Percentiles rank a stretch among this genome's conserved stretches.
phyloP scores from a whole-genome alignment of 2,113 vertebrate genomes.

The Marmota flaviventris region DNA sequence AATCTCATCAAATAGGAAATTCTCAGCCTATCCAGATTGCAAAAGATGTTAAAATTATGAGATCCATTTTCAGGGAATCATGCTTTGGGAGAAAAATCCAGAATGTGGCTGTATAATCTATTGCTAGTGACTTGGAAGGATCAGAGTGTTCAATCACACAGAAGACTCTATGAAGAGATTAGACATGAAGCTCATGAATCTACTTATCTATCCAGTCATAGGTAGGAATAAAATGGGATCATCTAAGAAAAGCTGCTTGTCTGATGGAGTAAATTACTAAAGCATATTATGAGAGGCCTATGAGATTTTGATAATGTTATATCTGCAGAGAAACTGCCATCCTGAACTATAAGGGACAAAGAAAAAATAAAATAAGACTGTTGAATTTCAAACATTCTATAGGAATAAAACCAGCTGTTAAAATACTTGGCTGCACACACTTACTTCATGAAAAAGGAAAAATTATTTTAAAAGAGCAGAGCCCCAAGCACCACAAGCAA shows the following conservation, averaged over 20 bases:
- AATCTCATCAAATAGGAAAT: background rate
- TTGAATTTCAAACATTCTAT: background rate
- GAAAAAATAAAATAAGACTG: background rate
- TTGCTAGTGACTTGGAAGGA: background rate
- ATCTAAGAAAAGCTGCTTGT: background rate
- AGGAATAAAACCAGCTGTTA: background rate
- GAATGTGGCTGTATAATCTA: background rate
- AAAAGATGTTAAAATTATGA: background rate
- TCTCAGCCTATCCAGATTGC: background rate
- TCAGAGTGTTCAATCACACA: background rate
- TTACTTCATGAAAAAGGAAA: background rate
- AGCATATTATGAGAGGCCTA: background rate
- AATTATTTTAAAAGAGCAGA: background rate
- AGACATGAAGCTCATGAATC: background rate
- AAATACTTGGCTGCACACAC: background rate
- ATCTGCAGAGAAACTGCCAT: background rate
- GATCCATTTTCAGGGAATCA: background rate
- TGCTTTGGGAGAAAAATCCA: background rate
- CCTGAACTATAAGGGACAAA: background rate
- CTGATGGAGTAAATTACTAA: background rate
- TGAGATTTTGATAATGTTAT: background rate
- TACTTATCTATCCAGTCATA: background rate
- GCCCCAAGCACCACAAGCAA: background rate
- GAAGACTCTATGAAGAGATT: background rate
- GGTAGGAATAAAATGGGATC: background rate